Conservation (phyloP, 92 coral and sea anemone species). For the Montipora capitata region DNA sequence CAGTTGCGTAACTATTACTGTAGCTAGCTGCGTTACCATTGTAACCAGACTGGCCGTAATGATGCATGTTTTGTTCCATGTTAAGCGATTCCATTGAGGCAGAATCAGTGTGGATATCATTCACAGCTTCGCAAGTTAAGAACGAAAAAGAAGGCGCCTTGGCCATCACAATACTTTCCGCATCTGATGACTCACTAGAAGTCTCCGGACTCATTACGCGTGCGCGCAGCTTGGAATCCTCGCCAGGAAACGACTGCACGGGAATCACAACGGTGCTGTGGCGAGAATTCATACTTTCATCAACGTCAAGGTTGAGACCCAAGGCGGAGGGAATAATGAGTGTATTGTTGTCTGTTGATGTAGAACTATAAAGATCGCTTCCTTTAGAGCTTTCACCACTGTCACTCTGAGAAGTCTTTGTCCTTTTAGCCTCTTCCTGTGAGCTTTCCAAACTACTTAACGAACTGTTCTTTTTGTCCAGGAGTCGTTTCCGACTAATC, state of each 20-base stretch:
- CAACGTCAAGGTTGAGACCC: slow-evolving; percentile 67
- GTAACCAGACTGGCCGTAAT: slow-evolving; percentile 31
- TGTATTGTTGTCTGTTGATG: slow-evolving; percentile 16
- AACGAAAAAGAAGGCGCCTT: slow-evolving; percentile 87
- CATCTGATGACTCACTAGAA: slow-evolving; percentile 88
- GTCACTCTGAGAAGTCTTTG: slow-evolving; percentile 17
- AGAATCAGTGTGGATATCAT: slow-evolving; percentile 53
- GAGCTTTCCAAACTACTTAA: slow-evolving; percentile 4
- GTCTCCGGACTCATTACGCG: slow-evolving; percentile 81
- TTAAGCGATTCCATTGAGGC: slow-evolving; percentile 43
- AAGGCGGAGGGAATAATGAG: slow-evolving; percentile 29
- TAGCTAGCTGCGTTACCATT: neutral
- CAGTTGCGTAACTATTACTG: slow-evolving; percentile 18
- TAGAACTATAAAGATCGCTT: neutral
- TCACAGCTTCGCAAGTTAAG: slow-evolving; percentile 87
- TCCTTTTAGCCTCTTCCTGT: slow-evolving; percentile 1
- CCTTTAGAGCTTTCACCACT: neutral
- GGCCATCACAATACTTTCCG: slow-evolving; percentile 89
- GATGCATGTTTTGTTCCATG: slow-evolving; percentile 29
- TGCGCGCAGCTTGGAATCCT: slow-evolving; percentile 33
- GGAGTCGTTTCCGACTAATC: slow-evolving; percentile 36
- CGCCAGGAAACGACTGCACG: slow-evolving; percentile 57
- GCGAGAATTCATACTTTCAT: slow-evolving; percentile 60
- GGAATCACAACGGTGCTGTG: slow-evolving; percentile 58
- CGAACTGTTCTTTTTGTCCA: slow-evolving; percentile 14